These are phyloP conservation scores for Ictalurus furcatus DNA, from an alignment of 2,113 vertebrate species.

Conservation along the genomic window DNA sequence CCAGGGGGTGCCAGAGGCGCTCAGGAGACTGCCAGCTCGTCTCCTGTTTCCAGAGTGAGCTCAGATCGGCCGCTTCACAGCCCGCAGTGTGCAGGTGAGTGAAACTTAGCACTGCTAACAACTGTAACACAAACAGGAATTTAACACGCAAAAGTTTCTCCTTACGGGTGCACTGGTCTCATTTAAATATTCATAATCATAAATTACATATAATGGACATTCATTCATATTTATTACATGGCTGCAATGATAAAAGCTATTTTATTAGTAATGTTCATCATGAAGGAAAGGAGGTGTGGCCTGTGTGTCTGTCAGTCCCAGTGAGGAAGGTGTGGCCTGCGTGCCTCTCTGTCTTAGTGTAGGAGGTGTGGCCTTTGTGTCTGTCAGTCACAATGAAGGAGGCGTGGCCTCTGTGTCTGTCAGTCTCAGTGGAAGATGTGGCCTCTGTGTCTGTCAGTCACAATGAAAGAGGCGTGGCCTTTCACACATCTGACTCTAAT, in stretches of 20 bases:
- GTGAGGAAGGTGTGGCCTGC: not conserved
- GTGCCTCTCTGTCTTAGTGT: not conserved
- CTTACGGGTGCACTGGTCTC: not conserved
- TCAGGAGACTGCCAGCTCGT: not conserved
- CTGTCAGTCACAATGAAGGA: not conserved
- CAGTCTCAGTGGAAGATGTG: not conserved
- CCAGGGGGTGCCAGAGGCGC: conserved; percentile 21
- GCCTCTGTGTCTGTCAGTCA: not conserved
- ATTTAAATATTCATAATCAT: not conserved
- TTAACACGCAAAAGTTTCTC: not conserved
- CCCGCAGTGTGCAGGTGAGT: conserved; percentile 38
- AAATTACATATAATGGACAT: not conserved
- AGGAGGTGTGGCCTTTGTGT: not conserved
- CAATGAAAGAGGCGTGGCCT: not conserved
- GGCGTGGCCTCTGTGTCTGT: not conserved
- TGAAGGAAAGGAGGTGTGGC: not conserved
- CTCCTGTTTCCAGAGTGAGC: conserved; percentile 2
- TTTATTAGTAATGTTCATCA: not conserved
- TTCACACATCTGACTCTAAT: not conserved
- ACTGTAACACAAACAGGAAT: not conserved
- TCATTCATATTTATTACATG: not conserved
- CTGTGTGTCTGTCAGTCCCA: not conserved
- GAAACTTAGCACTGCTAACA: too few relatives aligned
- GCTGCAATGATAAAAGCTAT: not conserved
- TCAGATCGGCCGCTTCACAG: conserved; percentile 1